Conservation (phyloP, 2,113 vertebrate species). For the Bufo bufo region DNA sequence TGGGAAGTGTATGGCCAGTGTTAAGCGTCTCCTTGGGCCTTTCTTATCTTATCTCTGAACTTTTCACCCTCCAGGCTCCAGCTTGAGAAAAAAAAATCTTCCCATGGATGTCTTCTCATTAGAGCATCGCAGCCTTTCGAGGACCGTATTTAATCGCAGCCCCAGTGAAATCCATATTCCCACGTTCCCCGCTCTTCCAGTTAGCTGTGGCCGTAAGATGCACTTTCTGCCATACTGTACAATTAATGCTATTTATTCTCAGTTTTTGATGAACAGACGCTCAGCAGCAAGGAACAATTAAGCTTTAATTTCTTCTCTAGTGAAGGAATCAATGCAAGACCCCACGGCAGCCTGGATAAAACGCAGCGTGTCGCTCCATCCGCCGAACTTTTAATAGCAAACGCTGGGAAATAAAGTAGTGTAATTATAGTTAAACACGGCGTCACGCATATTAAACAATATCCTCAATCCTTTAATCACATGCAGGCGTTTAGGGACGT, state of each 20-base stretch:
- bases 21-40: background rate
- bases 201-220: constrained; percentile 41
- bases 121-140: background rate
- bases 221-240: constrained; percentile 15
- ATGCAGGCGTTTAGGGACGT: background rate
- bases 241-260: constrained; percentile 32
- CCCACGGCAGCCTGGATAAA: constrained; percentile 5
- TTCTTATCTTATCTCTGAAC: background rate
- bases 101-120: background rate
- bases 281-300: constrained; percentile 41
- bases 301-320: constrained; percentile 3
- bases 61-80: background rate
- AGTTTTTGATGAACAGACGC: constrained; percentile 40
- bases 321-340: constrained; percentile 22
- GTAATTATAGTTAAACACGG: constrained; percentile 45
- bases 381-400: constrained; percentile 40
- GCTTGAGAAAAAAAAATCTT: background rate
- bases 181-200: background rate
- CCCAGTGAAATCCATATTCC: background rate
- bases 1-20: too few relatives aligned
- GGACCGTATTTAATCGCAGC: background rate
- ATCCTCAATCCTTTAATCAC: constrained; percentile 6
- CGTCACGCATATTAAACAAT: constrained; percentile 37
- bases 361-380: constrained; percentile 26
- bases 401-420: constrained; percentile 35